Evolutionary conservation across 2,888 invertebrate species (phyloP).

Genomic region (Hirtodrosophila duncani): DNA sequence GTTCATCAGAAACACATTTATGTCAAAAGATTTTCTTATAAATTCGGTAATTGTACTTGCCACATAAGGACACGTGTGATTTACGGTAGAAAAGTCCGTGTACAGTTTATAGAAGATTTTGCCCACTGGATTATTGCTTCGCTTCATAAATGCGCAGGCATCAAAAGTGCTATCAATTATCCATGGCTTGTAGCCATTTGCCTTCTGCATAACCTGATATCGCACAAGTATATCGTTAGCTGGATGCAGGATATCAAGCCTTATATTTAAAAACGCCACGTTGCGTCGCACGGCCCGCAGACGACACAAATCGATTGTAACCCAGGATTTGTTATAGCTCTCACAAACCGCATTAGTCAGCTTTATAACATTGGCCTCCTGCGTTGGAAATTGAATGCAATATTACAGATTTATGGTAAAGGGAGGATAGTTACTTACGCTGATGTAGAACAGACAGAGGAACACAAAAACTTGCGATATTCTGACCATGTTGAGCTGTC

Average conservation of each 20-base stretch:
- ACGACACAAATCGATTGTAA: conserved; percentile 29
- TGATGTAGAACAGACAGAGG: too few relatives aligned
- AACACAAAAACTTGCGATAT: too few relatives aligned
- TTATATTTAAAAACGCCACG: conserved; percentile 26
- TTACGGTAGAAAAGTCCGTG: conserved; percentile 21
- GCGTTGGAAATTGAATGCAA: conserved; percentile 16
- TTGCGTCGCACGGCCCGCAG: conserved; percentile 36
- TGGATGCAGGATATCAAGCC: conserved; percentile 18
- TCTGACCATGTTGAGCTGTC: too few relatives aligned
- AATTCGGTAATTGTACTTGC: too few relatives aligned
- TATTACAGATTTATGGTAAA: too few relatives aligned
- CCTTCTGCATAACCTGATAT: conserved; percentile 30
- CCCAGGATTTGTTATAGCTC: conserved; percentile 35
- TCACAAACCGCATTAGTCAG: conserved; percentile 46
- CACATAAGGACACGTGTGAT: conserved; percentile 37
- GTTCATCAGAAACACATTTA: too few relatives aligned
- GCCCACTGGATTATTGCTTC: conserved; percentile 3
- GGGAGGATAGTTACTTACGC: too few relatives aligned
- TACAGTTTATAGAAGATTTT: conserved; percentile 7
- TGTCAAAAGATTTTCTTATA: too few relatives aligned
- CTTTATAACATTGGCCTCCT: conserved; percentile 19
- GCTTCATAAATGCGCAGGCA: conserved; percentile 21
- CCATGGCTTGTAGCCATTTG: conserved; percentile 35
- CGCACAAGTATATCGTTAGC: conserved; percentile 22
- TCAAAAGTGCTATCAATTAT: conserved; percentile 18